A percentile compares a stretch with the other conserved stretches of the same genome.
Conservation (phyloP, 2,797 vertebrate species). For the Mus caroli region DNA sequence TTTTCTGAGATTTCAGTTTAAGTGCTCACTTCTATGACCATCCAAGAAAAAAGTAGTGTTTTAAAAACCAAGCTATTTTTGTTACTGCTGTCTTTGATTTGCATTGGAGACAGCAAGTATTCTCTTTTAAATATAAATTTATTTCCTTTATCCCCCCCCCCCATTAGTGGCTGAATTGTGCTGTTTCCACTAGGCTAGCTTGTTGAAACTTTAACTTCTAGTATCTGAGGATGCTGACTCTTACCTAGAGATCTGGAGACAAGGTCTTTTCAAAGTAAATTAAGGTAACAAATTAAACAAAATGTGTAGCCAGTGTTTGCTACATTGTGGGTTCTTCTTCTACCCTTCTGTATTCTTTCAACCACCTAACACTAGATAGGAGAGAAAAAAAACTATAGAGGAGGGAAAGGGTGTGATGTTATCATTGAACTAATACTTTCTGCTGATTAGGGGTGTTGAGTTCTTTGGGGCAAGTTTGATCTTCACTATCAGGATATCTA, state of each 20-base stretch:
- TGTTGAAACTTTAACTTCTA: background rate
- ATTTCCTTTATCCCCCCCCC: background rate
- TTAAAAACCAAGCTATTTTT: background rate
- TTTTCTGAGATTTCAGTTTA: background rate
- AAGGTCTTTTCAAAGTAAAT: background rate
- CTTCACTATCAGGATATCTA: no score
- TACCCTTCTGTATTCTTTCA: no score
- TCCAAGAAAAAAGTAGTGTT: background rate
- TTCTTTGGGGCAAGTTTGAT: no score
- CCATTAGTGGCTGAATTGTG: background rate
- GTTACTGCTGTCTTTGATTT: background rate
- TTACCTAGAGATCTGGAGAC: background rate
- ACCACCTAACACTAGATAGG: no score
- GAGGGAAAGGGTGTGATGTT: no score
- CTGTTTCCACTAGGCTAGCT: background rate
- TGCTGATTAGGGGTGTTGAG: no score
- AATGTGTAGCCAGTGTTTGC: no score
- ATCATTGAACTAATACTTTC: no score
- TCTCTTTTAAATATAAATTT: constrained; percentile 41
- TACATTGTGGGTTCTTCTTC: no score
- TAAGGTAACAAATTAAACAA: background rate
- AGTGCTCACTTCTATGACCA: constrained; percentile 18
- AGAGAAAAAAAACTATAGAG: no score
- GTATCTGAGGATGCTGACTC: background rate
- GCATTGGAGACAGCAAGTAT: background rate